These are phyloP conservation scores for Rhea americana DNA, from an alignment of 2,113 vertebrate species.

Conservation along the genomic window DNA sequence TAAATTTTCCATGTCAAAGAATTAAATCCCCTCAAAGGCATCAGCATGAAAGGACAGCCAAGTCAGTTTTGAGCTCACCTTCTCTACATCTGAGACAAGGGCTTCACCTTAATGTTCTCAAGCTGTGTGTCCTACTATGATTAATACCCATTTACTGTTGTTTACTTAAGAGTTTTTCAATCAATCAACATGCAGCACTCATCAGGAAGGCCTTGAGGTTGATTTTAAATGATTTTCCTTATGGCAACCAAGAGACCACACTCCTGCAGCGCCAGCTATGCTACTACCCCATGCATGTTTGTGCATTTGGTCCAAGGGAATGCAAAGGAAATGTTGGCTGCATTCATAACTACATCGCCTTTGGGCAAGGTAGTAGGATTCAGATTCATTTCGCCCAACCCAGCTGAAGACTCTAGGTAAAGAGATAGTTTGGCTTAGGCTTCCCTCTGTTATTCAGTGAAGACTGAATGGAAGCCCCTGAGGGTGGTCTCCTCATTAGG, in stretches of 20 bases:
- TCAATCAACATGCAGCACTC: not conserved
- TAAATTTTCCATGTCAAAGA: not conserved
- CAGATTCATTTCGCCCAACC: not conserved
- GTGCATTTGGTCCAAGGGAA: not conserved
- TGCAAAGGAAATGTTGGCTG: not conserved
- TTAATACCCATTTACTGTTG: not conserved
- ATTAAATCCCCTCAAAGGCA: not conserved
- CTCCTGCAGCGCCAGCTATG: not conserved
- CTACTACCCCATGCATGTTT: not conserved
- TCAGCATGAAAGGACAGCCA: not conserved
- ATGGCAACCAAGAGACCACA: not conserved
- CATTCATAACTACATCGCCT: not conserved
- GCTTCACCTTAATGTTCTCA: slow-evolving; percentile 33
- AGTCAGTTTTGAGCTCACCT: not conserved
- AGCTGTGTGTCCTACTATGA: slow-evolving; percentile 30
- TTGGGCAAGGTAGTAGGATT: rapidly evolving
- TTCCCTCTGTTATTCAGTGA: not conserved
- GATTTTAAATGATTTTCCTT: slow-evolving; percentile 22
- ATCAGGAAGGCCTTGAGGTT: not conserved
- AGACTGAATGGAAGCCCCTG: not conserved
- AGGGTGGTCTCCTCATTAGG: not conserved
- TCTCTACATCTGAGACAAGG: not conserved
- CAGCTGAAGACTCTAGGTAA: not conserved
- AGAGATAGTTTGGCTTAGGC: not conserved
- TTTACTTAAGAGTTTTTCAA: not conserved